Conservation (phyloP, 2,797 vertebrate genomes). For the Chromobotia macracanthus region DNA sequence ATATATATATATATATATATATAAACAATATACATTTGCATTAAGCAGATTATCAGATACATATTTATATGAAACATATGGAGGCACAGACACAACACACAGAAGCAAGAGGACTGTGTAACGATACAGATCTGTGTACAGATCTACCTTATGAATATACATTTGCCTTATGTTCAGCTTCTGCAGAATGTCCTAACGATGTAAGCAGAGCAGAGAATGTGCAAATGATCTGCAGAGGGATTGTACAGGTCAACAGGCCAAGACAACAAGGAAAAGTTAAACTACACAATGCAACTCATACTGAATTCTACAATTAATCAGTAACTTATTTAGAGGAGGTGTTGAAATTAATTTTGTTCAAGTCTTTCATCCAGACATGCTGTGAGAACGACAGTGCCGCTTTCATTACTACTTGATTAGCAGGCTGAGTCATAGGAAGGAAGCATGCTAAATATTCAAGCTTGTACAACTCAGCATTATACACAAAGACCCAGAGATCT, state of each 20-base stretch:
- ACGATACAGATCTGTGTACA: background rate
- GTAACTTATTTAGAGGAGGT: slow-evolving; percentile 12
- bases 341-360: slow-evolving; percentile 2
- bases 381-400: slow-evolving; percentile 14
- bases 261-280: slow-evolving; percentile 1
- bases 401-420: slow-evolving; percentile 48
- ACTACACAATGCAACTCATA: slow-evolving; percentile 15
- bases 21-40: background rate
- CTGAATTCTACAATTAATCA: slow-evolving; percentile 1
- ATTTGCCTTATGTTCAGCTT: background rate
- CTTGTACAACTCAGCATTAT: background rate
- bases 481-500: background rate
- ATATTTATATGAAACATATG: slow-evolving; percentile 4
- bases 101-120: background rate
- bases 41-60: background rate
- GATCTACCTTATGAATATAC: background rate
- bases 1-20: no score
- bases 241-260: background rate
- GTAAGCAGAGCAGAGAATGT: slow-evolving; percentile 3
- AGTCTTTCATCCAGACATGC: background rate
- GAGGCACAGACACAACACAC: background rate
- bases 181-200: slow-evolving; percentile 3
- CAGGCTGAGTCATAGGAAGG: background rate
- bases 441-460: slow-evolving; percentile 3
- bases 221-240: slow-evolving; percentile 7